These are phyloP conservation scores for Pseudopodoces humilis DNA, from an alignment of 2,113 vertebrate species.

Conservation along the genomic window DNA sequence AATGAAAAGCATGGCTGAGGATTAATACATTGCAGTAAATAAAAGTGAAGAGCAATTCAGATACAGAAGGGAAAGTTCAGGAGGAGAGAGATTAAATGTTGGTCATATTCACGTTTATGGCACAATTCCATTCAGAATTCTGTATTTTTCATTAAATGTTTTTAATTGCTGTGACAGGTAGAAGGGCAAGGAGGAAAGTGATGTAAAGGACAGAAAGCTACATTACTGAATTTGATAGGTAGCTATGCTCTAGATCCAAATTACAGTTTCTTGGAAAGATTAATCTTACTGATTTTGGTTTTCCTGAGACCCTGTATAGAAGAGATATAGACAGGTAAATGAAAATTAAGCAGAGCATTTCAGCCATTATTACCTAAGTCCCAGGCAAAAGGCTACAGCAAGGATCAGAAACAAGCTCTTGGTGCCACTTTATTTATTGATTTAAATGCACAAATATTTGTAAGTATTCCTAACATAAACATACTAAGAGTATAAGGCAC, in stretches of 20 bases:
- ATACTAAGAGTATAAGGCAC: not conserved
- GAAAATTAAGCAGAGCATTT: not conserved
- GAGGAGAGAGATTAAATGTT: not conserved
- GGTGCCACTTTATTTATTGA: not conserved
- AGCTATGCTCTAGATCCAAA: not conserved
- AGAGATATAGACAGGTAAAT: not conserved
- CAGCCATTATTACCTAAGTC: not conserved
- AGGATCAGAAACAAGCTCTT: not conserved
- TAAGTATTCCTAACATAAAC: not conserved
- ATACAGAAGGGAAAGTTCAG: not conserved
- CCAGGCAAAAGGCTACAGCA: not conserved
- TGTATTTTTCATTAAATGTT: not conserved
- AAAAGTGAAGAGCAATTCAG: not conserved
- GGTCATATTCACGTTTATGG: not conserved
- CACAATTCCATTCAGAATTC: not conserved
- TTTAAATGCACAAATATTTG: not conserved
- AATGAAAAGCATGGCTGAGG: not conserved
- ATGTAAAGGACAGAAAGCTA: not conserved
- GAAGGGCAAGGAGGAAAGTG: not conserved
- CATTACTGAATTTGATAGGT: not conserved
- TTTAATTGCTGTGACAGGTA: not conserved
- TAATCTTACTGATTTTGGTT: not conserved
- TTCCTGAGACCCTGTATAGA: not conserved
- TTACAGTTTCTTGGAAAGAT: not conserved
- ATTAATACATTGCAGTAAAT: not conserved